Percentiles rank a stretch among this genome's conserved stretches.
These are phyloP conservation scores for Turritopsis dohrnii DNA, from an alignment of 30 jellyfish, hydroid and myxozoan genomes.

Conservation along the genomic window DNA sequence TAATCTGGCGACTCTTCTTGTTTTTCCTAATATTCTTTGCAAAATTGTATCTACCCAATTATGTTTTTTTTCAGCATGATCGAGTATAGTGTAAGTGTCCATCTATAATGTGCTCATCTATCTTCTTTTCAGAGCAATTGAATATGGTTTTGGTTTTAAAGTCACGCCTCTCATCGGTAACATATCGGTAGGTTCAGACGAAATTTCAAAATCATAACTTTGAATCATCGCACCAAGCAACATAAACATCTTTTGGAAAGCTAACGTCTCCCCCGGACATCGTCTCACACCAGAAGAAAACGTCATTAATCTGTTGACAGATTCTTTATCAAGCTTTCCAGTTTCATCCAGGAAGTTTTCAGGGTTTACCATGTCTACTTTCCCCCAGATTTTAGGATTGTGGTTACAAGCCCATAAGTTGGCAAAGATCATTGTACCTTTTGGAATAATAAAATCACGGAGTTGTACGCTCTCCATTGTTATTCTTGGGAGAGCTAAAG, in stretches of 20 bases:
- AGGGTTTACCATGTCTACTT: slow-evolving; percentile 6
- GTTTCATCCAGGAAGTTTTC: slow-evolving; percentile 8
- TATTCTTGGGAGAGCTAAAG: slow-evolving; percentile 22
- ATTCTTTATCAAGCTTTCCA: background rate
- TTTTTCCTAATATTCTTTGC: too few species aligned
- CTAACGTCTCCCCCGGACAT: slow-evolving; percentile 34
- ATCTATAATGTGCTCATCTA: background rate
- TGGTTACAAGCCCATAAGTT: slow-evolving; percentile 21
- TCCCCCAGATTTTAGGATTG: background rate
- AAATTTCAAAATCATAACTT: slow-evolving; percentile 1
- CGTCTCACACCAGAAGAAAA: slow-evolving; percentile 35
- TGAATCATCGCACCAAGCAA: slow-evolving; percentile 13
- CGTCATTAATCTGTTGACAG: background rate
- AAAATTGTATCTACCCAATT: too few species aligned
- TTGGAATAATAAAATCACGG: slow-evolving; percentile 10
- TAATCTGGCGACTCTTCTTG: too few species aligned
- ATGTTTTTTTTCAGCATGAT: too few species aligned
- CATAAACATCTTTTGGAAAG: slow-evolving; percentile 5
- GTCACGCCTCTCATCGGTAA: slow-evolving; percentile 26
- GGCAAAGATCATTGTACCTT: slow-evolving; percentile 19
- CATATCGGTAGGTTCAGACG: slow-evolving; percentile 4
- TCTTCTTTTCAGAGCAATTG: background rate
- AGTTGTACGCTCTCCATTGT: slow-evolving; percentile 8
- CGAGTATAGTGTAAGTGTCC: too few species aligned
- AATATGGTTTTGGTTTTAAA: slow-evolving; percentile 24